These are phyloP conservation scores for Amblyopsis rosae DNA, from an alignment of 2,113 vertebrate species.

Conservation along the genomic window DNA sequence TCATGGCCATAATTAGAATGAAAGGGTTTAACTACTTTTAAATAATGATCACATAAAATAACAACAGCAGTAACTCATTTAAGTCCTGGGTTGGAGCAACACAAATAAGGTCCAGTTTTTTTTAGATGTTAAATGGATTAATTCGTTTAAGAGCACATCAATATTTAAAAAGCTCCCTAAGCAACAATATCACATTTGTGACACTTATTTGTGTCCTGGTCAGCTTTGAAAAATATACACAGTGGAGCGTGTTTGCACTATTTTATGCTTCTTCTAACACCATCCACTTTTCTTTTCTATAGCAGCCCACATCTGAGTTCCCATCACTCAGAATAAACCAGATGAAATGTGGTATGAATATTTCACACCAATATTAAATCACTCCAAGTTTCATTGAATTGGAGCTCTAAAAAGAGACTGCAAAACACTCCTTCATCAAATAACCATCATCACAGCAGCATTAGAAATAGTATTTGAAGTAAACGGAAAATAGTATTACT, in stretches of 20 bases:
- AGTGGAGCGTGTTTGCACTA: not conserved
- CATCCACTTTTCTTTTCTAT: slow-evolving; percentile 6
- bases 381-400: slow-evolving; percentile 59
- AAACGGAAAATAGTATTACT: slow-evolving; percentile 19
- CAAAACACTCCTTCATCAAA: slow-evolving; percentile 66
- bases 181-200: too few species aligned
- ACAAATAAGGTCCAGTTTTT: too few species aligned
- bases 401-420: slow-evolving; percentile 58
- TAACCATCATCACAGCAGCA: slow-evolving; percentile 63
- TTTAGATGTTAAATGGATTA: too few species aligned
- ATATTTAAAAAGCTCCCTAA: too few species aligned
- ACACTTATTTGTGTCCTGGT: too few species aligned
- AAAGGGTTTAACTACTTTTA: too few species aligned
- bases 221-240: not conserved
- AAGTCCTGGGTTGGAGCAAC: too few species aligned
- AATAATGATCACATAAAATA: too few species aligned
- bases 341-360: slow-evolving; percentile 59
- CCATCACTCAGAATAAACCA: slow-evolving; percentile 58
- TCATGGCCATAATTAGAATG: slow-evolving; percentile 9
- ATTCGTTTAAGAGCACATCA: too few species aligned
- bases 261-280: not conserved
- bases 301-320: slow-evolving; percentile 51
- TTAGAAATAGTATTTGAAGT: slow-evolving; percentile 47
- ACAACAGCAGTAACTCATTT: too few species aligned
- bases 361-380: slow-evolving; percentile 67